Evolutionary conservation across 2,888 invertebrate genomes (phyloP), one percentile per base, ranked within the genome.

Genomic region (Hemicrepidius hirtus): DNA sequence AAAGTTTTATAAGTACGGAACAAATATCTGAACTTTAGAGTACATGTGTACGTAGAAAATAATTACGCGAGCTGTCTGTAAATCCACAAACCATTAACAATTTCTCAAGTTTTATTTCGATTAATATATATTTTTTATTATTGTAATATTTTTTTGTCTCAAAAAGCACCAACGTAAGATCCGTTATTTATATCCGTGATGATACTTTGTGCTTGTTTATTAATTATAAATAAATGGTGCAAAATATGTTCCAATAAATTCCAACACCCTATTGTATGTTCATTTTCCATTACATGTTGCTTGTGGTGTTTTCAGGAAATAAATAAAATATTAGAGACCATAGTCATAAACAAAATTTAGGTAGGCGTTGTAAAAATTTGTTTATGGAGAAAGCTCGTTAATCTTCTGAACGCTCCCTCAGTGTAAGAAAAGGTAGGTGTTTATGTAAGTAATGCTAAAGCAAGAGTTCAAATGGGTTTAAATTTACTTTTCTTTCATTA

Each of bases 341-440:
- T 55, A 55, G 10, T 55, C 35, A 55, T 55, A 55, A 35, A 49
- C 20, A 6, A 49, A 49, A 49, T 49, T 49, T 49, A 20, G 32
- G 10, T n/a, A 55, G 55, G 32, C 28, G 55, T 12, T 28, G 32
- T 35, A 55, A 53, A 20, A 55, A 55, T 28, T 55, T 28, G 13
- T 55, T 28, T 28, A 55, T 49, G 44, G 44, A 44, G 21, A 49
- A 49, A 21, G 49, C 49, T 49, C 20, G 9, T 44, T 16, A 44
- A 44, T 44, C 44, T 44, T 4, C 44, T 32, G 9, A 32, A 32
- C 32, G 32, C 32, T 7, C 32, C 32, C 32, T 32, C 9, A 32
- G 32, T 32, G 32, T 32, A 32, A 32, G 32, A 9, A 32, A 32
- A 32, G 7, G 32, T 32, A 5, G n/a, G 40, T 40, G 40, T 40